Conservation (phyloP, 2,113 vertebrate species). For the Tiliqua scincoides region DNA sequence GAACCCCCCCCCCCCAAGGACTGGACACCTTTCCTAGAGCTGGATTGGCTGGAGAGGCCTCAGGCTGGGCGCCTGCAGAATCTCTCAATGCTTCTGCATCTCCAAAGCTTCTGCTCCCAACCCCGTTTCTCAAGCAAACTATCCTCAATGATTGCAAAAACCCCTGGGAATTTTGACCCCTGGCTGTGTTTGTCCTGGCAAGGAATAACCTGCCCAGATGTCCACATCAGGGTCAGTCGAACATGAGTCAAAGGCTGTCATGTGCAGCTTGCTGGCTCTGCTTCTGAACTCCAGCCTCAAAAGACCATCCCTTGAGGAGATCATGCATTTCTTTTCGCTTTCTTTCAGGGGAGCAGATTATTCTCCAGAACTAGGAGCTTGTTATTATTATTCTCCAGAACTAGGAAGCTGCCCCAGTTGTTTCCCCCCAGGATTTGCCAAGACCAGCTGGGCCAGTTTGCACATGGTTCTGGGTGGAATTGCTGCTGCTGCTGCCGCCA, state of each 20-base stretch:
- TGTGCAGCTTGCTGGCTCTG: background rate
- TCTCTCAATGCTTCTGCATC: too few relatives aligned
- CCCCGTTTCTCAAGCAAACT: background rate
- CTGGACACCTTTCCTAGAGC: too few relatives aligned
- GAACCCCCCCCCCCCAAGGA: too few relatives aligned
- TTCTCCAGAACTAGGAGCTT: background rate
- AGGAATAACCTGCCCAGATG: background rate
- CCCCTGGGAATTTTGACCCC: background rate
- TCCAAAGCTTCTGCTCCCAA: background rate
- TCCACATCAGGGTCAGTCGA: background rate
- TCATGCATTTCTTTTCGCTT: background rate
- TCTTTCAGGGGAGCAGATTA: background rate
- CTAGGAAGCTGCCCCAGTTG: background rate
- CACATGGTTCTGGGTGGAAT: background rate
- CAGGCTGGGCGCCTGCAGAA: rapidly evolving
- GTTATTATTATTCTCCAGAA: background rate
- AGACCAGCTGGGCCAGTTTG: background rate
- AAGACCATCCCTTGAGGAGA: background rate
- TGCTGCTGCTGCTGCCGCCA: too few relatives aligned
- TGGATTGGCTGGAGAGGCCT: background rate
- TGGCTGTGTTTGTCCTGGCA: background rate
- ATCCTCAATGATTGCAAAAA: background rate
- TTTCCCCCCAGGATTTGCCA: background rate
- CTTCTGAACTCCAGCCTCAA: background rate
- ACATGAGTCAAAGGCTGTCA: background rate